Base-by-base conservation (phyloP, 2,797 vertebrate genomes). In the Cirrhinus mrigala region DNA sequence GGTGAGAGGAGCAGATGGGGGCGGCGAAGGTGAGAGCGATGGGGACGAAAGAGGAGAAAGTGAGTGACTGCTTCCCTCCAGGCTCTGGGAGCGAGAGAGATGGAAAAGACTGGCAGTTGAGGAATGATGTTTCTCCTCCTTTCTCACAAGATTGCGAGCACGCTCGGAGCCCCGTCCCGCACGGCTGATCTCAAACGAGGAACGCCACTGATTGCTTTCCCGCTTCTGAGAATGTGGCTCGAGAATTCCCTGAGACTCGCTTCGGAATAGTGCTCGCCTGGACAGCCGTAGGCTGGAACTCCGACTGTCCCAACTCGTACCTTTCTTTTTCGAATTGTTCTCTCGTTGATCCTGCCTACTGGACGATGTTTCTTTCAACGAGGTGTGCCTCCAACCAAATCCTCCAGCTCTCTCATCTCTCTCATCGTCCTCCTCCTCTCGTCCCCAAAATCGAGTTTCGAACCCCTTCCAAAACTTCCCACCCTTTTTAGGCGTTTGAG, bases 21-120 rank as follows among this genome's bases (percentile, higher is more conserved):
- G 87, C 24, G 93, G 94, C 2, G 95, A 95, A 6, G 96, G 95
- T 40, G 95, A 96, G 37, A 95, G 93, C 0, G 95, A 95, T 3
- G 95, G 94, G 22, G 95, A 96, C 64, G 95, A 96, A 60, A 96
- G 94, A 24, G 96, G 94, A 3, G 93, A 92, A 75, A 95, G 88
- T 4, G 95, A 94, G 68, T 92, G 95, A 74, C 90, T 95, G 92
- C 93, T 96, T 87, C 94, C 94, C 68, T 95, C 95, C 3, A 95
- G 91, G 88, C 95, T 96, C 85, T 96, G 94, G 52, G 94, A 96
- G 8, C 91, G 92, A 77, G 92, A 96, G 24, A 96, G 93, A 90
- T 95, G 95, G 73, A 95, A 96, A 80, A 96, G 93, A 82, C 95
- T 95, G 29, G 94, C 94, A 0, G 95, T 95, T 80, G 95, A 96